Evolutionary conservation across 2,113 vertebrate genomes (phyloP), one percentile per base, ranked within the genome.

Genomic region (Neoarius graeffei): DNA sequence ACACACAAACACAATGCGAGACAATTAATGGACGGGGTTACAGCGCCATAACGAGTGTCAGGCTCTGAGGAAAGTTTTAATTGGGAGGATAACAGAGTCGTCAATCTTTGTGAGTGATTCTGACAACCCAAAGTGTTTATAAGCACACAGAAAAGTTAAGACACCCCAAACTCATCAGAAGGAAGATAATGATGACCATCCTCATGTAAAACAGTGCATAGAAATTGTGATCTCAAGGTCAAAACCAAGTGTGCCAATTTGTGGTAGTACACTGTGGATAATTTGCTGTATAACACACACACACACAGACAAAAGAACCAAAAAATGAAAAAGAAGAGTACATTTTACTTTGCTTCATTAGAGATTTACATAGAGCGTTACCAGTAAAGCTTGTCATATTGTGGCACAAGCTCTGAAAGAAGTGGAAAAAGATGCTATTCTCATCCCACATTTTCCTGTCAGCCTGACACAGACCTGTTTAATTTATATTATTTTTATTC

Each of bases 401-500:
- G 71, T 56, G 82, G 19, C 71, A 85, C 76, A 20, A 54, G 73
- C 35, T 30, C 77, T 82, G 64, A 25, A 69, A 73, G 57, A 48
- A 48, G 56, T 73, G 66, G 67, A 60, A 71, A 54, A 82, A 77
- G 27, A 54, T 35, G 59, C 60, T 84, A 85, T 85, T 90, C 56
- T 64, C 19, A 79, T 42, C 83, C 87, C 77, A 88, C 60, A 84
- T 89, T 82, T 87, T 80, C 81, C 93, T 90, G 93, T 94, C 94
- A 94, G 79, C 0, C 88, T 82, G 91, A 93, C 93, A 93, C 85
- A 74, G 89, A 91, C 74, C 93, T 93, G 91, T 94, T 94, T 93
- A 91, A 52, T 85, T 89, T 93, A 94, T 93, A 91, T 87, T 94
- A 94, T 94, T 94, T 94, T 91, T 91, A 94, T 93, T 92, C 90